Evolutionary conservation across 2,797 vertebrate species (phyloP).

Genomic region (Trematomus bernacchii): DNA sequence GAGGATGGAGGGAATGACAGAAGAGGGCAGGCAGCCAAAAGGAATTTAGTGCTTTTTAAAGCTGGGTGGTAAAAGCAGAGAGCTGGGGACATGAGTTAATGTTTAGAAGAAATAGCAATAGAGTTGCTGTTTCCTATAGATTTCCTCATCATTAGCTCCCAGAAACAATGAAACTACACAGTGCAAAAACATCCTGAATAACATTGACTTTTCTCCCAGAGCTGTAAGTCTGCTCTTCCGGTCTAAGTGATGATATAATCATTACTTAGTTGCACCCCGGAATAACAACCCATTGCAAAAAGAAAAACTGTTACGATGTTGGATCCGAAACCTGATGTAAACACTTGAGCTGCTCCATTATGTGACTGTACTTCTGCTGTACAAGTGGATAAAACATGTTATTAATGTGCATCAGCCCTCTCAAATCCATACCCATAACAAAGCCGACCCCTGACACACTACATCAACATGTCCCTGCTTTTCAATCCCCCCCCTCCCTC

Average conservation of each 20-base stretch:
- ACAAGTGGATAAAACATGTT: conserved; percentile 66
- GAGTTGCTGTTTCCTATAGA: conserved; percentile 41
- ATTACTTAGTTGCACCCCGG: conserved; percentile 19
- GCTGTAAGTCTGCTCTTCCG: conserved; percentile 4
- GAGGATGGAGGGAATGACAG: conserved; percentile 16
- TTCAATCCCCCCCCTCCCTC: not conserved
- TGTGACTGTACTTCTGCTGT: conserved; percentile 42
- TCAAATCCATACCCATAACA: conserved; percentile 54
- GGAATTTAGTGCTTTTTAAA: conserved; percentile 68
- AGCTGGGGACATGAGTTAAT: conserved; percentile 71
- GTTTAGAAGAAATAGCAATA: conserved; percentile 61
- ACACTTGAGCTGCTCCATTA: conserved; percentile 67
- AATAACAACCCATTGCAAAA: conserved; percentile 6
- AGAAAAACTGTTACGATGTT: conserved; percentile 25
- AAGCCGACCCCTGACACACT: conserved; percentile 50
- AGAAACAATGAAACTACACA: conserved; percentile 19
- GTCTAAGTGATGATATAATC: conserved; percentile 16
- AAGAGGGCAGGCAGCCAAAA: conserved; percentile 22
- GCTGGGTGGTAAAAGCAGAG: conserved; percentile 57
- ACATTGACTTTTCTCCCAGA: conserved; percentile 45
- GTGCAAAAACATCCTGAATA: conserved; percentile 39
- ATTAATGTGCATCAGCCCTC: conserved; percentile 60
- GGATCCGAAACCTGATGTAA: conserved; percentile 54
- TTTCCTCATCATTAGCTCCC: conserved; percentile 31
- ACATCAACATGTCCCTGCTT: conserved; percentile 31